phyloP scores from a whole-genome alignment of 2,888 invertebrate genomes.

The Tachystola acroxantha region DNA sequence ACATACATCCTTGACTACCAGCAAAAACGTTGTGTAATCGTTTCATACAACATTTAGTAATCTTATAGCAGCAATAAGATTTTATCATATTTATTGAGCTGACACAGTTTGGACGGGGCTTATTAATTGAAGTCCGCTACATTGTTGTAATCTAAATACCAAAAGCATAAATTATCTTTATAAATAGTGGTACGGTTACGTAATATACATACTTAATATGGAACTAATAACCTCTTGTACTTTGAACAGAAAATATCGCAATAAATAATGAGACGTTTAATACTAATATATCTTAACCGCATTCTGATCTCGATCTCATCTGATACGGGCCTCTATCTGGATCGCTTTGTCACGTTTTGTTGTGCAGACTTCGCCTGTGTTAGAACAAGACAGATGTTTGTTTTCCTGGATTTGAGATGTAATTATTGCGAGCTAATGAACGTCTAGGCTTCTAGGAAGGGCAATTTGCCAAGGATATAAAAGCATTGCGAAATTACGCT shows the following conservation, averaged over 20 bases:
- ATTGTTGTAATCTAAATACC: constrained; percentile 23
- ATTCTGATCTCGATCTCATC: constrained; percentile 60
- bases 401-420: constrained; percentile 45
- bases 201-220: constrained; percentile 18
- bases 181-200: too few species aligned
- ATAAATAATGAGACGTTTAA: constrained; percentile 59
- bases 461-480: constrained; percentile 39
- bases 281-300: constrained; percentile 55
- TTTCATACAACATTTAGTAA: neutral
- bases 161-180: constrained; percentile 12
- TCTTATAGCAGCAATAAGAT: neutral
- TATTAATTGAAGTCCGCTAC: constrained; percentile 6
- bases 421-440: constrained; percentile 58
- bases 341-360: constrained; percentile 54
- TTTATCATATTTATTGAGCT: neutral
- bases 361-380: constrained; percentile 23
- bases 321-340: constrained; percentile 50
- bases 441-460: constrained; percentile 40
- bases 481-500: constrained; percentile 26
- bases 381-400: constrained; percentile 37
- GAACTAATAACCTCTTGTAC: constrained; percentile 32
- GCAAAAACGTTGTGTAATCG: too few species aligned
- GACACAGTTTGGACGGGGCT: neutral
- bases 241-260: constrained; percentile 37
- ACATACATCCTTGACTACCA: too few species aligned